Base-by-base conservation (phyloP, 2,888 invertebrate genomes). In the Dicroscelio sp. region DNA sequence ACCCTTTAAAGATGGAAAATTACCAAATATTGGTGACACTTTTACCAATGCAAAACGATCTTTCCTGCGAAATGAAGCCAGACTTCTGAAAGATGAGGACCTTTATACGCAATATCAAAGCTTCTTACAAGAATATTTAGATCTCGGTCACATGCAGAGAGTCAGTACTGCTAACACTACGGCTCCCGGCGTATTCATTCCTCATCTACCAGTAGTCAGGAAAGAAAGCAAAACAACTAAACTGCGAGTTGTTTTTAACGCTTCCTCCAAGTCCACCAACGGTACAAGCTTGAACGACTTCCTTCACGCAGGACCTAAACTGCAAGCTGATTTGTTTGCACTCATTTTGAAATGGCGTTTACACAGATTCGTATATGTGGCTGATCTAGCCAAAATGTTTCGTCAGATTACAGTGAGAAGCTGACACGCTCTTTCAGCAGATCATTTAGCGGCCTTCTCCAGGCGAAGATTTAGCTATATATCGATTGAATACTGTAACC, bases 241-340 rank as follows among this genome's bases (percentile, higher is more conserved):
- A 25, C 6, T 65, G 1, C 20, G 79, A 14, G 52, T 79, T 3
- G 80, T 80, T 23, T 80, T 80, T 30, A 80, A 80, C 35, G 80
- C 80, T 14, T 63, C 79, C 2, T 43, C 48, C 38, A 38, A 38
- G 38, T 52, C 52, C 52, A 60, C 5, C 60, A 27, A 48, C 12
- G 73, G 73, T 8, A 14, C 8, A 8, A 43, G 43, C 25, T 23
- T 80, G 20, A 80, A 80, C 35, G 69, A 80, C 55, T 27, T 43
- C 1, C 20, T 79, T 12, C 52, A 55, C 27, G 10, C 27, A 20
- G 80, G 82, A 30, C 55, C 69, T 1, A 82, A 69, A 12, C 10
- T 82, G 14, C 82, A 71, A 25, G 8, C 14, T 1, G 67, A 79
- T 17, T 20, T 79, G 0, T 35, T 27, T 12, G 17, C 65, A 6